Conservation (phyloP, 2,797 vertebrate species). For the Onychomys leucogaster region DNA sequence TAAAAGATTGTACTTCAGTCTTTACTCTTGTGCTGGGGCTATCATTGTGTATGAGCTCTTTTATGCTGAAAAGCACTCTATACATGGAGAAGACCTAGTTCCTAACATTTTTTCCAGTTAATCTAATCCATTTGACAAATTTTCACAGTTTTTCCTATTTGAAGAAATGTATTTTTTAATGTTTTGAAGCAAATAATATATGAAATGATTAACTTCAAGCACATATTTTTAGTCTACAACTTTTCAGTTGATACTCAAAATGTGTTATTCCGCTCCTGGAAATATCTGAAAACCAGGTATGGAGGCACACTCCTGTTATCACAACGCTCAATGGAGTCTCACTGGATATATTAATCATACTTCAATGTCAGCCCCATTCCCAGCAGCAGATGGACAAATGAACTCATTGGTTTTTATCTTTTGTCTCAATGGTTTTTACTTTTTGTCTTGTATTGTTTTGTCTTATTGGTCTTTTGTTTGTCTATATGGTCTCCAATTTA, state of each 20-base stretch:
- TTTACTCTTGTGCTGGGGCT: background rate
- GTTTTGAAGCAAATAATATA: background rate
- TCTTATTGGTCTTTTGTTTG: background rate
- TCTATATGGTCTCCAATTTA: background rate
- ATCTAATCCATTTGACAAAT: background rate
- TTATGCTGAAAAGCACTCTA: background rate
- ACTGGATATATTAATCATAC: background rate
- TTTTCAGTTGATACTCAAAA: background rate
- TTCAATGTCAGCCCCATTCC: background rate
- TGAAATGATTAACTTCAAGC: background rate
- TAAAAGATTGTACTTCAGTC: background rate
- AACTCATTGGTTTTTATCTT: no score
- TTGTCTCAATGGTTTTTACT: background rate
- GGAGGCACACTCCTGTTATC: background rate
- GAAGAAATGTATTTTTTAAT: background rate
- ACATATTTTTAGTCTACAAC: background rate
- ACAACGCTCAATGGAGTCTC: no score
- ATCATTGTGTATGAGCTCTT: background rate
- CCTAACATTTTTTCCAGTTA: background rate
- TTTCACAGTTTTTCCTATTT: background rate
- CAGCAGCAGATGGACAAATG: background rate
- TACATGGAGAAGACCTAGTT: background rate
- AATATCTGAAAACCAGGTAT: background rate
- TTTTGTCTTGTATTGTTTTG: background rate
- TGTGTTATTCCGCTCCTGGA: background rate